phyloP scores from a whole-genome alignment of 2,888 invertebrate genomes.

The Pseudococcus longispinus region DNA sequence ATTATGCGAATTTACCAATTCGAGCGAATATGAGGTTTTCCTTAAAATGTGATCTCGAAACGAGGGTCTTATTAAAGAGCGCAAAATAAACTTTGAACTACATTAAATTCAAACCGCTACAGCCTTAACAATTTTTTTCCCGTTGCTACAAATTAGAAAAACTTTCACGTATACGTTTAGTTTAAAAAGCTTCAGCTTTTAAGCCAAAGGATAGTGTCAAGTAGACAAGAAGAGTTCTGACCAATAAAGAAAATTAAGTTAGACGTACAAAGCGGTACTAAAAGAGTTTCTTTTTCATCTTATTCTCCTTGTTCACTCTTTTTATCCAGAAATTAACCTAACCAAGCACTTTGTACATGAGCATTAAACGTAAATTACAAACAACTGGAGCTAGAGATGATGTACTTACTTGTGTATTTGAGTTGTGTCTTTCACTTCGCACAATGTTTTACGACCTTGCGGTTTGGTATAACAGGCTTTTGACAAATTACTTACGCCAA shows the following conservation, averaged over 20 bases:
- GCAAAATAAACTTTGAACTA: constrained; percentile 37
- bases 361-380: constrained; percentile 32
- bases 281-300: neutral
- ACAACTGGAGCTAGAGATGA: neutral
- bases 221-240: constrained; percentile 42
- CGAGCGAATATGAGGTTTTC: neutral
- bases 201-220: constrained; percentile 41
- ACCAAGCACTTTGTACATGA: constrained; percentile 9
- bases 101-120: constrained; percentile 30
- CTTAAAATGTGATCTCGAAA: neutral
- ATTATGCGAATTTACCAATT: constrained; percentile 26
- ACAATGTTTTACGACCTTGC: neutral
- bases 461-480: neutral
- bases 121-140: neutral
- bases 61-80: constrained; percentile 19
- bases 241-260: constrained; percentile 46
- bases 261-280: constrained; percentile 40
- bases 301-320: neutral
- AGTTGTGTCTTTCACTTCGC: neutral
- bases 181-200: constrained; percentile 42
- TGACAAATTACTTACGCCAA: constrained; percentile 11
- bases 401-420: neutral
- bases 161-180: constrained; percentile 38
- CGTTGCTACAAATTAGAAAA: constrained; percentile 25
- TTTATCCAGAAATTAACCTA: constrained; percentile 42